Percentiles rank a stretch among this genome's conserved stretches.
Evolutionary conservation across 2,888 invertebrate species (phyloP).

Genomic region (Gymnocheta viridis): DNA sequence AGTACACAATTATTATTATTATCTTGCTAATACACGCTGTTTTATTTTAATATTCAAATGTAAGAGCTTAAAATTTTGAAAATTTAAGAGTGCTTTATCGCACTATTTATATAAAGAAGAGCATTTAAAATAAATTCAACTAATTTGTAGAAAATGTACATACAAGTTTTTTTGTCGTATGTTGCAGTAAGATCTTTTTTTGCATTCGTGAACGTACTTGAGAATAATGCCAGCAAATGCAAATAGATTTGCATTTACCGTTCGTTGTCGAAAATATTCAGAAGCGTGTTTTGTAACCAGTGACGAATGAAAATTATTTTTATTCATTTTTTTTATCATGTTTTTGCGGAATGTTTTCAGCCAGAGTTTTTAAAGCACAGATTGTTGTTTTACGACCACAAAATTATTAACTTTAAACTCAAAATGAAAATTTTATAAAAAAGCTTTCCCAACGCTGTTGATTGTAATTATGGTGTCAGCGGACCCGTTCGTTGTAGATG

Average conservation of each 20-base stretch:
- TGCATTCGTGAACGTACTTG: constrained; percentile 37
- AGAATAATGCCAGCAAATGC: no score
- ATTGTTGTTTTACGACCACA: neutral
- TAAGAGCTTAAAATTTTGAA: constrained; percentile 9
- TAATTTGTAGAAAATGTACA: neutral
- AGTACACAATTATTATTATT: constrained; percentile 31
- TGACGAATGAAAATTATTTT: constrained; percentile 20
- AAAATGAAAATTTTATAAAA: neutral
- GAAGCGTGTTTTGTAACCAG: neutral
- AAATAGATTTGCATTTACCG: constrained; percentile 12
- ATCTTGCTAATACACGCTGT: constrained; percentile 1
- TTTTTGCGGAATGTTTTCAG: neutral
- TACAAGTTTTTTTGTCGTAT: neutral
- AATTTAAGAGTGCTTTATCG: neutral
- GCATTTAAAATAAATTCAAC: neutral
- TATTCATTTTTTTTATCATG: neutral
- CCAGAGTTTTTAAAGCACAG: neutral
- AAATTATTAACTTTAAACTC: neutral
- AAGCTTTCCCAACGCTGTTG: no score
- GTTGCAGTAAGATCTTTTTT: neutral
- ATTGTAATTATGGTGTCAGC: neutral
- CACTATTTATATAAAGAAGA: neutral
- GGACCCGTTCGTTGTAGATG: no score
- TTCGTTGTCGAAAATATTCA: constrained; percentile 1
- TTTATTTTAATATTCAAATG: neutral